Evolutionary conservation across 2,797 vertebrate species (phyloP).

Genomic region (Fratercula arctica): DNA sequence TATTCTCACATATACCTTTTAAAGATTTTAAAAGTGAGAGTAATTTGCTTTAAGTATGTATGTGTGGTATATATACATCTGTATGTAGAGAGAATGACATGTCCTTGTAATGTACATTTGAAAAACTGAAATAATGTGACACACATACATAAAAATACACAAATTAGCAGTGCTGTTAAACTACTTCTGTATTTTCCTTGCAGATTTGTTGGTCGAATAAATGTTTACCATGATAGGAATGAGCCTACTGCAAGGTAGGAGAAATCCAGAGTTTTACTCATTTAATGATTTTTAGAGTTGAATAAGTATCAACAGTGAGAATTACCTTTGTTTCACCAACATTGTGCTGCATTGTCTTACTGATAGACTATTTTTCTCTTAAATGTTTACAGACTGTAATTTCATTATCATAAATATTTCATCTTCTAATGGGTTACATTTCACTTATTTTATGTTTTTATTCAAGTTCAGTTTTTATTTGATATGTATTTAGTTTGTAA

Average conservation of each 20-base stretch:
- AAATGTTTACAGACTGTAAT: neutral
- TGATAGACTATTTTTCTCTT: neutral
- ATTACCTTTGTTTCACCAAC: neutral
- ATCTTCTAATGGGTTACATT: neutral
- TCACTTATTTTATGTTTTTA: neutral
- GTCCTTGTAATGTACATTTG: neutral
- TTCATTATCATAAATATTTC: neutral
- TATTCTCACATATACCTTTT: neutral
- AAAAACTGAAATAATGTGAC: neutral
- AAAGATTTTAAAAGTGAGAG: neutral
- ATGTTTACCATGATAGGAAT: slow-evolving; percentile 88
- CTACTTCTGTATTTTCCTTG: neutral
- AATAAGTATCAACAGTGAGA: neutral
- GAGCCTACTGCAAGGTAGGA: slow-evolving; percentile 91
- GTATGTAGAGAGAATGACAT: neutral
- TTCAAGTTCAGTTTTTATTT: neutral
- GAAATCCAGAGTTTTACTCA: neutral
- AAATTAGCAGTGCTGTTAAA: neutral
- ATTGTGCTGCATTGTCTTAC: neutral
- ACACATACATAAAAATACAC: neutral
- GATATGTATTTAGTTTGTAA: neutral
- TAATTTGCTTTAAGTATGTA: neutral
- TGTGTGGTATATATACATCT: neutral
- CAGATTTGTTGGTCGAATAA: slow-evolving; percentile 96
- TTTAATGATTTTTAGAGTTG: neutral